Evolutionary conservation across 2,888 invertebrate genomes (phyloP).

Genomic region (Blera fallax): DNA sequence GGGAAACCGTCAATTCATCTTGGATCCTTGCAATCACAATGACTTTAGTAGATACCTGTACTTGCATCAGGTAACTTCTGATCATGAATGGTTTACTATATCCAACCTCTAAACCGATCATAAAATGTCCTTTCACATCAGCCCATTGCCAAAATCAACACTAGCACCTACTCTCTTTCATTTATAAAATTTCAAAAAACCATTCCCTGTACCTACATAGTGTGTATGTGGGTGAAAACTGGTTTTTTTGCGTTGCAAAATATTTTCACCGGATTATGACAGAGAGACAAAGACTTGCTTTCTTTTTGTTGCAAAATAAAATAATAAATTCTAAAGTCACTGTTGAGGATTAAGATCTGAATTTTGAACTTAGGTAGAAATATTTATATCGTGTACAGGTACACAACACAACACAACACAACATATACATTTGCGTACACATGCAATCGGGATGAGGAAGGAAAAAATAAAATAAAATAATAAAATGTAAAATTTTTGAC

Average conservation of each 20-base stretch:
- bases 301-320: constrained; percentile 68
- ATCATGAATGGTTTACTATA: background rate
- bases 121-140: constrained; percentile 18
- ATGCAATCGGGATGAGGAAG: background rate
- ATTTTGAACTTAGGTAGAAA: constrained; percentile 57
- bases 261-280: constrained; percentile 70
- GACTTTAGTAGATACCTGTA: too few species aligned
- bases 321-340: constrained; percentile 66
- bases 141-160: constrained; percentile 26
- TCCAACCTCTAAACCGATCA: background rate
- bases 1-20: too few species aligned
- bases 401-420: constrained; percentile 2
- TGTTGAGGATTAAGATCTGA: constrained; percentile 65
- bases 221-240: constrained; percentile 33
- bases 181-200: background rate
- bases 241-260: constrained; percentile 61
- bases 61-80: background rate
- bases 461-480: constrained; percentile 14
- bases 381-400: constrained; percentile 32
- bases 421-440: too few species aligned
- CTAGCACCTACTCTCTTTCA: background rate
- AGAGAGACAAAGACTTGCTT: constrained; percentile 52
- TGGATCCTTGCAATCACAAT: too few species aligned
- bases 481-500: constrained; percentile 64
- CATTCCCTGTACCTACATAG: background rate